phyloP scores from a whole-genome alignment of 2,797 vertebrate genomes.

The Onychomys leucogaster region DNA sequence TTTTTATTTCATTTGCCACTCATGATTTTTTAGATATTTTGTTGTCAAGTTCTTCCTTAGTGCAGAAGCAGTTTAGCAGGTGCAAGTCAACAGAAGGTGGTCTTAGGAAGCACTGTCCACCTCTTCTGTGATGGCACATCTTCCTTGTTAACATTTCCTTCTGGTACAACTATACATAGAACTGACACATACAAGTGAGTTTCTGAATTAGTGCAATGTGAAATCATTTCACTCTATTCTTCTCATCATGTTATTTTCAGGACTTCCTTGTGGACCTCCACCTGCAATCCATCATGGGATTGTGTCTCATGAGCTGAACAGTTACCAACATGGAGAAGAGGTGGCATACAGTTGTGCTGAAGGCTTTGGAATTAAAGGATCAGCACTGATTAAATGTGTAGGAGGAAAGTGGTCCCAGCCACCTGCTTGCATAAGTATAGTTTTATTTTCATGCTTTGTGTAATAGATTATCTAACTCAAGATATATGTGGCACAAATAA shows the following conservation, averaged over 20 bases:
- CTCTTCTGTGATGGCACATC: background rate
- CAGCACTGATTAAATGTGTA: constrained; percentile 28
- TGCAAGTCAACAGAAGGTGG: fast-evolving
- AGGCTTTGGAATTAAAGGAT: constrained; percentile 62
- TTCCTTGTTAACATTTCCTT: background rate
- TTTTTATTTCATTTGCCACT: background rate
- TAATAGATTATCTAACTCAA: background rate
- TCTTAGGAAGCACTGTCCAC: background rate
- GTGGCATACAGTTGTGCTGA: background rate
- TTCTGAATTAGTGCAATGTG: background rate
- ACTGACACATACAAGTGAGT: background rate
- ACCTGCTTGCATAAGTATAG: constrained; percentile 71
- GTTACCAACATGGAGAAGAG: constrained; percentile 36
- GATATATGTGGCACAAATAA: background rate
- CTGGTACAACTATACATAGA: background rate
- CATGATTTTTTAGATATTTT: background rate
- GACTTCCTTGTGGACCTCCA: constrained; percentile 64
- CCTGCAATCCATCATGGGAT: background rate
- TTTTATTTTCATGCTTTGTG: background rate
- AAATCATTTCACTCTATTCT: background rate
- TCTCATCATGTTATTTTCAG: constrained; percentile 2
- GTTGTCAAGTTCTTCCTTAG: background rate
- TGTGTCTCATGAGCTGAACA: fast-evolving
- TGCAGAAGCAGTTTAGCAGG: background rate
- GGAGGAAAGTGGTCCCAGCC: constrained; percentile 58